Base-by-base conservation (phyloP, 2,888 invertebrate species). In the Macrophya annulata region DNA sequence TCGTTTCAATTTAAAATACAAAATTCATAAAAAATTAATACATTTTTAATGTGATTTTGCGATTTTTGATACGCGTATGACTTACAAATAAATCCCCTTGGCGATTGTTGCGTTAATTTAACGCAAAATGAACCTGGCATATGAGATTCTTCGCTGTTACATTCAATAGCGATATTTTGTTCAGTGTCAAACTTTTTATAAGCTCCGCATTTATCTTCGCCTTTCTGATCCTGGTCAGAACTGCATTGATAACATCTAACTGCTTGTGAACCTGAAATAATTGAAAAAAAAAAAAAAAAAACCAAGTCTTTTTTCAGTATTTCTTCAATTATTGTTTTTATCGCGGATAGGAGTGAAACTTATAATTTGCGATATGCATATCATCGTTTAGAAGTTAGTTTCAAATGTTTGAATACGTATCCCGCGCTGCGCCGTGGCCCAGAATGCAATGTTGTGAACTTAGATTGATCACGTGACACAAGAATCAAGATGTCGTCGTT, bases 111-210 rank as follows among this genome's bases (percentile, higher is more conserved):
- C 1, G 98, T 97, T 40, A 98, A 95, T 94, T 99, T 99, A 95
- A 99, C 98, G 93, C 99, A 99, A 93, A 99, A 99, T 3, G 98
- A 98, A 9, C 99, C 99, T 37, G 99, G 99, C 94, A 98, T 97
- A 88, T 97, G 96, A 65, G 98, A 98, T 93, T 99, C 99, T 91
- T 98, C 98, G 91, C 97, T 98, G 91, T 97, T 98, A 93, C 99
- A 99, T 91, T 99, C 99, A 1, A 99, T 96, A 12, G 99, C 96
- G 88, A 98, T 97, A 92, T 99, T 97, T 87, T 96, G 96, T 17
- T 96, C 95, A 89, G 95, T 96, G 92, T 99, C 97, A 92, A 99
- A 99, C 89, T 94, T 95, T 87, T 95, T 96, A 91, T 99, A 98
- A 0, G 99, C 98, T 0, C 99, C 99, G 93, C 99, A 99, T 74